phyloP scores from a whole-genome alignment of 2,888 invertebrate genomes.

The Acleris literana region DNA sequence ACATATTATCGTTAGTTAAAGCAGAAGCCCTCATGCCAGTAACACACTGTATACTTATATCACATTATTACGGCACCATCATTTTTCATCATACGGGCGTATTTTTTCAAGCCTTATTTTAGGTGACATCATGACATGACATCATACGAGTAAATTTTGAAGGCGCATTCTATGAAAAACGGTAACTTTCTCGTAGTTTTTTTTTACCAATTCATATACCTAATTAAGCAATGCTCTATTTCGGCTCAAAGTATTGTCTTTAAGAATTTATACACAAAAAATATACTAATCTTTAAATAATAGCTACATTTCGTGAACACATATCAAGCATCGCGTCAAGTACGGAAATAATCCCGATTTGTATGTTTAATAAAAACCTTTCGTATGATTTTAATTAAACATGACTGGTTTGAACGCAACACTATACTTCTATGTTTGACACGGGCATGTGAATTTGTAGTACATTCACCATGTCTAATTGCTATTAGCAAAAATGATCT shows the following conservation, averaged over 20 bases:
- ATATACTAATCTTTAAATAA: background rate
- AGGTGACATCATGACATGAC: too few relatives aligned
- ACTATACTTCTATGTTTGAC: background rate
- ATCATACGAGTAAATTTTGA: too few relatives aligned
- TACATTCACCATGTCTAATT: too few relatives aligned
- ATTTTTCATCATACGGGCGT: too few relatives aligned
- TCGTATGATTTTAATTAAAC: background rate
- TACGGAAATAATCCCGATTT: background rate
- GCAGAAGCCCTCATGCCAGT: too few relatives aligned
- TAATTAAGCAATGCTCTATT: background rate
- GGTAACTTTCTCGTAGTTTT: background rate
- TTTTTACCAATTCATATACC: background rate
- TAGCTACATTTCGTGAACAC: background rate
- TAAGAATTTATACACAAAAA: background rate
- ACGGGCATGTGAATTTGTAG: too few relatives aligned
- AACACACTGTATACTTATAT: too few relatives aligned
- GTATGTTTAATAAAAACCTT: background rate
- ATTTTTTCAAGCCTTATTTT: too few relatives aligned
- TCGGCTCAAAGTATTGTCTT: background rate
- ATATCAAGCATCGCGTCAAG: background rate
- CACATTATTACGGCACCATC: too few relatives aligned
- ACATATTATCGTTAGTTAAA: too few relatives aligned
- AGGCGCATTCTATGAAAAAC: background rate
- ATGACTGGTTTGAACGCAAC: background rate
- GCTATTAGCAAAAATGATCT: too few relatives aligned